Evolutionary conservation across 1,140 invertebrate genomes (phyloP), one percentile per base, ranked within the genome.

Genomic region (Schlechtendalia chinensis): DNA sequence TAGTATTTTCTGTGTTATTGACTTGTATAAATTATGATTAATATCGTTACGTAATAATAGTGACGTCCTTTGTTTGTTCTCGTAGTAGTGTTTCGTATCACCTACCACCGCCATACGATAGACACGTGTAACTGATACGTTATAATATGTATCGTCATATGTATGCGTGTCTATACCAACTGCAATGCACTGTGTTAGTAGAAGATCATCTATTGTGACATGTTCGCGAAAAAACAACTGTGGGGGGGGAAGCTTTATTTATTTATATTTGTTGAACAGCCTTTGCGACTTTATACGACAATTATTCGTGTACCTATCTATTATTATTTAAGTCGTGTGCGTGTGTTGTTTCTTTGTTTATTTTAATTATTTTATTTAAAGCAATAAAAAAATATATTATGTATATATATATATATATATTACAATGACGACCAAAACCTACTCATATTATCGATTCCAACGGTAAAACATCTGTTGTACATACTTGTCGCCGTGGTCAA

Each of bases 1-100:
- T 79, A 79, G 75, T 79, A 79, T 79, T 79, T 63, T 61, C 58
- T 79, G 75, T 79, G 75, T 61, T 77, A 61, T 77, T 47, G 74
- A 77, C 74, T 45, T 77, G 54, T 77, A 53, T 61, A 77, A 59
- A 77, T 58, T 71, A 77, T 59, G 50, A 75, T 32, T 77, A 39
- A 77, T 47, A 45, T 47, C 39, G 32, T 77, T 77, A 77, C 59
- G 56, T n/a, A n/a, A n/a, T n/a, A n/a, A n/a, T n/a, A 59, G 74
- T 77, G 56, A 61, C 56, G 47, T 77, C 56, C 39, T n/a, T 61
- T 45, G 56, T 77, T 47, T 79, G 32, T 79, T 63, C 58, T 79
- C 61, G 39, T 79, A 77, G n/a, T n/a, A n/a, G n/a, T n/a, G n/a
- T 77, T 77, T 77, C 59, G 27, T 77, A 77, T 54, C 32, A 77